Evolutionary conservation across 1,140 invertebrate genomes (phyloP).

Genomic region (Lanistes nyassanus): DNA sequence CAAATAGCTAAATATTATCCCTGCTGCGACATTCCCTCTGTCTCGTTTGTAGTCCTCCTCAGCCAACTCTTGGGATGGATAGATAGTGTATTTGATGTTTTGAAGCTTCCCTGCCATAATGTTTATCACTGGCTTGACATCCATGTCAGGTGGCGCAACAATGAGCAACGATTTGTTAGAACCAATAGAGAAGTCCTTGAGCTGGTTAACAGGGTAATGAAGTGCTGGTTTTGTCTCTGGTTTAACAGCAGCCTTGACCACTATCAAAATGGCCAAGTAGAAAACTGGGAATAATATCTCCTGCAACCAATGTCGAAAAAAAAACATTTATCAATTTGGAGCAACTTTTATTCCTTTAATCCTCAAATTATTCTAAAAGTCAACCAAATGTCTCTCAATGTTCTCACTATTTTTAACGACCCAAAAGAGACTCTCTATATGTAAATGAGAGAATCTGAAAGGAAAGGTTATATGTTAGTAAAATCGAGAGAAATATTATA

Average conservation of each 20-base stretch:
- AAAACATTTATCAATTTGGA: background rate
- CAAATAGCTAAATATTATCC: conserved; percentile 28
- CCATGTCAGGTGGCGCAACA: conserved; percentile 28
- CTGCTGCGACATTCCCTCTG: conserved; percentile 9
- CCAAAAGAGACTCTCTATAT: too few species aligned
- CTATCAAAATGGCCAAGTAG: conserved; percentile 43
- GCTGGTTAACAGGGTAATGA: conserved; percentile 25
- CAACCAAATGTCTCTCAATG: too few species aligned
- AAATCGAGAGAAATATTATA: too few species aligned
- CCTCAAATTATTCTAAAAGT: too few species aligned
- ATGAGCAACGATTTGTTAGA: conserved; percentile 28
- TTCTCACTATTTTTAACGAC: too few species aligned
- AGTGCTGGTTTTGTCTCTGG: conserved; percentile 34
- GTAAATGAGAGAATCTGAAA: too few species aligned
- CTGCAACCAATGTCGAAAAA: conserved; percentile 37
- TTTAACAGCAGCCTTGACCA: conserved; percentile 39
- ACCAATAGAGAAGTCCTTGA: conserved; percentile 10
- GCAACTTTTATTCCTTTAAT: too few species aligned
- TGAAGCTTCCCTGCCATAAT: conserved; percentile 28
- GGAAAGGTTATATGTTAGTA: too few species aligned
- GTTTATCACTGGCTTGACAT: conserved; percentile 33
- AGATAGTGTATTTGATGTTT: conserved; percentile 19
- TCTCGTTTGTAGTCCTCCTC: conserved; percentile 28
- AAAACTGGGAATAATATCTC: conserved; percentile 52
- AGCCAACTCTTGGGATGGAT: conserved; percentile 25